Conservation (phyloP, 2,888 invertebrate species). For the Synanthedon formicaeformis region DNA sequence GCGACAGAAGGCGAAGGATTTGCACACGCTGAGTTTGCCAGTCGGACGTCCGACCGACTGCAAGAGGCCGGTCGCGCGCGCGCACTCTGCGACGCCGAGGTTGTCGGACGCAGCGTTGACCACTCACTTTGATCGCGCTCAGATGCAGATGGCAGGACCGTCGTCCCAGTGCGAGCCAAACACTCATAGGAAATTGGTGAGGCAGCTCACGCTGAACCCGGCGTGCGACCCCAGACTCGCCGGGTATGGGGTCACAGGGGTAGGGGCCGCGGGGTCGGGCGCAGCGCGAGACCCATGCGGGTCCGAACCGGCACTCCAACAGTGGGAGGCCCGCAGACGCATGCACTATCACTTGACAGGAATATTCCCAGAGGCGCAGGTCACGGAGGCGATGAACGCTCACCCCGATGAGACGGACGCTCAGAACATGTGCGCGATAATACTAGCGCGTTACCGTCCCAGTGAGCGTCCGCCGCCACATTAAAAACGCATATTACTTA, state of each 20-base stretch:
- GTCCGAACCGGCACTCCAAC: constrained; percentile 58
- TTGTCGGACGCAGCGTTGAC: constrained; percentile 47
- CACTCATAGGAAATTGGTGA: constrained; percentile 81
- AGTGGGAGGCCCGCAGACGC: constrained; percentile 78
- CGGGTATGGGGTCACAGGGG: constrained; percentile 68
- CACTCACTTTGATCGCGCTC: constrained; percentile 63
- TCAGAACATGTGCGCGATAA: constrained; percentile 89
- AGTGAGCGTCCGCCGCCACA: constrained; percentile 36
- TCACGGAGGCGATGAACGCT: constrained; percentile 87
- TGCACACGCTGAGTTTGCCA: constrained; percentile 75
- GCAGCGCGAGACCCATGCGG: constrained; percentile 68
- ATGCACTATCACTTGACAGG: constrained; percentile 91
- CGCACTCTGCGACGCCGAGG: constrained; percentile 73
- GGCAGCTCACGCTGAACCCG: constrained; percentile 87
- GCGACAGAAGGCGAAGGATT: constrained; percentile 78
- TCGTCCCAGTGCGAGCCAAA: constrained; percentile 60
- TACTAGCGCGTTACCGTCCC: constrained; percentile 78
- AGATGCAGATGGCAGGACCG: constrained; percentile 36
- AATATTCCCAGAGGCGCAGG: constrained; percentile 91
- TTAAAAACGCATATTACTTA: too few species aligned
- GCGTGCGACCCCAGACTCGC: constrained; percentile 77
- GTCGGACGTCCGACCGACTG: constrained; percentile 48
- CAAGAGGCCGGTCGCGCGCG: constrained; percentile 75
- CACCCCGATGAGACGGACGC: constrained; percentile 92
- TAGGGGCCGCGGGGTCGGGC: constrained; percentile 80